A percentile compares a stretch with the other conserved stretches of the same genome.
These are phyloP conservation scores for Mystacornis crossleyi DNA, from an alignment of 2,113 vertebrate genomes.

Conservation along the genomic window DNA sequence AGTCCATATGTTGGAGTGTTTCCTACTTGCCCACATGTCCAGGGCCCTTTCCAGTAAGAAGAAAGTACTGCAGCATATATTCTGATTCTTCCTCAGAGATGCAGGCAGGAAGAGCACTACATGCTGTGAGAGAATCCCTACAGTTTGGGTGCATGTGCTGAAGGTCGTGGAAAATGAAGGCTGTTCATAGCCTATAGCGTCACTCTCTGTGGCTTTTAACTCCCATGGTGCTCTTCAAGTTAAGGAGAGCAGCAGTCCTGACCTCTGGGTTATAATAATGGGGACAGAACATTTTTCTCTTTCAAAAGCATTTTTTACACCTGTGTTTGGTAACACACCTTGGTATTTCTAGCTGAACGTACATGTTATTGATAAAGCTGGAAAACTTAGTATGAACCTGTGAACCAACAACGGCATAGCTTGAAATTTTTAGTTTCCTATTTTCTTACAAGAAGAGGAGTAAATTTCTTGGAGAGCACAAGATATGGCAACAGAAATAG, in stretches of 20 bases:
- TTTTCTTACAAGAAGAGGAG: neutral
- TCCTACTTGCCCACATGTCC: neutral
- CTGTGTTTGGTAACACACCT: neutral
- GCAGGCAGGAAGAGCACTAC: neutral
- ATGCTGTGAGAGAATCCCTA: neutral
- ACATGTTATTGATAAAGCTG: neutral
- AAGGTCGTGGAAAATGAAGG: neutral
- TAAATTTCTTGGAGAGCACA: neutral
- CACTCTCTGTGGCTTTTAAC: neutral
- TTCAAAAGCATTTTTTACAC: neutral
- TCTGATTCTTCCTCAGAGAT: neutral
- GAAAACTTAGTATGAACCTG: neutral
- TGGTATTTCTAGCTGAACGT: neutral
- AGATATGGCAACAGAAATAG: neutral
- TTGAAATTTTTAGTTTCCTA: neutral
- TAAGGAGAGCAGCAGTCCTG: neutral
- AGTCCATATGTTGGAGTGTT: neutral
- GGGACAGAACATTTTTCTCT: neutral
- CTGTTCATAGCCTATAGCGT: neutral
- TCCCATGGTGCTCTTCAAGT: neutral
- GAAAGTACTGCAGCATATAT: neutral
- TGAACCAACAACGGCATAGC: neutral
- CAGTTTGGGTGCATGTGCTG: neutral
- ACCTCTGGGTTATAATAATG: neutral
- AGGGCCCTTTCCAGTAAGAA: neutral